Evolutionary conservation across 2,113 vertebrate species (phyloP).

Genomic region (Trematocara stigmaticum): DNA sequence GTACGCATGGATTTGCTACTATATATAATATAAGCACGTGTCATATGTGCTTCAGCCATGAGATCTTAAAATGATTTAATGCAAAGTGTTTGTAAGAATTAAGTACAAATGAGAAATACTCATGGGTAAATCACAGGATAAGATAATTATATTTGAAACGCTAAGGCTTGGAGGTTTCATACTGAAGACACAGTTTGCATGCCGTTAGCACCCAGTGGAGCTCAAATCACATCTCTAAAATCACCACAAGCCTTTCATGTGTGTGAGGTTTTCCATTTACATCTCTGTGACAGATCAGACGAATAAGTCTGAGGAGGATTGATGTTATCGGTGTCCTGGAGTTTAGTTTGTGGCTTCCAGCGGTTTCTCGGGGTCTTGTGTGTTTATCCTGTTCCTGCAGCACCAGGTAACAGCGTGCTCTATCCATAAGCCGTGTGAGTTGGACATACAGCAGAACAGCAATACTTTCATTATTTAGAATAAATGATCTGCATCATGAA

Average conservation of each 20-base stretch:
- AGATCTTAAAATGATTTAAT: no score
- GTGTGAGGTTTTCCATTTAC: background rate
- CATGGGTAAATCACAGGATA: background rate
- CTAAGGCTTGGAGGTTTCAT: background rate
- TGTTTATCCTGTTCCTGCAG: background rate
- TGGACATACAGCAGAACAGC: background rate
- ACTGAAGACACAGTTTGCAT: background rate
- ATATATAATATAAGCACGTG: background rate
- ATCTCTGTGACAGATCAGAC: background rate
- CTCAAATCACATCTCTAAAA: background rate
- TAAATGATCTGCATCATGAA: background rate
- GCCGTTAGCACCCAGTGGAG: background rate
- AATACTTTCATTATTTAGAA: background rate
- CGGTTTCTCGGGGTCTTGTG: background rate
- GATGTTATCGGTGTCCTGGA: background rate
- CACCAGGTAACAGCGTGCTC: background rate
- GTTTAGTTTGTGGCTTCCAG: background rate
- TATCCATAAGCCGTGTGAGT: background rate
- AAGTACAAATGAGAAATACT: background rate
- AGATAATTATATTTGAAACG: background rate
- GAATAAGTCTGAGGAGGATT: background rate
- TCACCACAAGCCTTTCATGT: background rate
- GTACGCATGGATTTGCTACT: fast-evolving
- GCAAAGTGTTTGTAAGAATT: background rate
- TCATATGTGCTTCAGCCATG: background rate